Evolutionary conservation across 1,140 invertebrate genomes (phyloP), one percentile per base, ranked within the genome.

Genomic region (Diorhabda sublineata): DNA sequence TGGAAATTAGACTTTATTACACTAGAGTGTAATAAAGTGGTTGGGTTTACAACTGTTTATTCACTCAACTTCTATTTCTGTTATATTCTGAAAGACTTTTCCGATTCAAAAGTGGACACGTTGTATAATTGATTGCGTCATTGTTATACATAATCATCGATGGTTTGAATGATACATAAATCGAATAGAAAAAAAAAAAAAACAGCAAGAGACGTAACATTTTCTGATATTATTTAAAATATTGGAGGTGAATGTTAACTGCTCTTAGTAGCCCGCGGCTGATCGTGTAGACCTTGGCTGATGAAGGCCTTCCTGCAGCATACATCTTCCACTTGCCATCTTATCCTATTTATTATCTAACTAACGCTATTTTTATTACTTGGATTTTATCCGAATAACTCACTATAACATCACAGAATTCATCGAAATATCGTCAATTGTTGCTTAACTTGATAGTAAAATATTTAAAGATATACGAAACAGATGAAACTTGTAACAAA

Each of bases 201-300:
- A 8, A 2, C 47, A 52, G 6, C 47, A n/a, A 52, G 47, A 52
- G 6, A 52, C 47, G 47, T 52, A 52, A 52, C 47, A 66, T 71
- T 71, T 71, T 70, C 67, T 64, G 68, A 61, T 64, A 60, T 58
- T 71, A 71, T 71, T 60, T 71, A 64, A 67, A 71, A 70, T 68
- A 66, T 58, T 43, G 70, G 68, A 69, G 67, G 64, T 66, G 65
- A 69, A 67, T 67, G 58, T 60, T 67, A 67, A 67, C 63, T 26
- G 63, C 43, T 64, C 63, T 64, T 45, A 8, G 8, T 45, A 45
- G 66, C 70, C 66, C 11, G 8, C 11, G 70, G 70, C 66, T n/a
- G 52, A 62, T 64, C 70, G 70, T 71, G 70, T 67, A 64, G 70
- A 71, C 70, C 70, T 71, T 71, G 70, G 65, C 70, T 71, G 60